Base-by-base conservation (phyloP, 2,888 invertebrate genomes). In the Hololepta plana region DNA sequence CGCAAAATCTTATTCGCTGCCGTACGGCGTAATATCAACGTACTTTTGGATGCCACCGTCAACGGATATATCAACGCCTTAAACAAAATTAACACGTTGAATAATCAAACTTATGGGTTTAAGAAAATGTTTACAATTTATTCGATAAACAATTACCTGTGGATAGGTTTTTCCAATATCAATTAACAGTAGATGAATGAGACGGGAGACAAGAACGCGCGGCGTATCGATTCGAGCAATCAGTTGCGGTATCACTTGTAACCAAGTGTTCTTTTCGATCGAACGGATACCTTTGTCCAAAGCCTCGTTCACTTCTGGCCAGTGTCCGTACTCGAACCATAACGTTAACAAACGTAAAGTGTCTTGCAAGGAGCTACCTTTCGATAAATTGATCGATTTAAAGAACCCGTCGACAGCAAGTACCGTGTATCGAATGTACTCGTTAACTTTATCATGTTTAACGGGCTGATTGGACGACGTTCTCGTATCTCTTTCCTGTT, bases 101-200 rank as follows among this genome's bases (percentile, higher is more conserved):
- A 17, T 17, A n/a, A 7, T 17, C 6, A 17, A n/a, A 17, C 6
- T 17, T 23, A 14, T 24, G 15, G 20, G 19, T 6, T 16, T 13
- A 3, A 19, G 20, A 28, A n/a, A 21, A 15, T 11, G 9, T 15
- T 28, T n/a, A 19, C 21, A n/a, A 11, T 23, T 16, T 4, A 3
- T 11, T 3, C 3, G 1, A 8, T 13, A 17, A 26, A 4, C 9
- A 30, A n/a, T 32, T 38, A 45, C 45, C 32, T 51, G 51, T 1
- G 98, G 98, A 59, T 98, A 95, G 14, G 84, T 80, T 51, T 95
- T 95, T 4, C 96, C 95, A 34, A 99, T 91, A 44, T 96, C 96
- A 32, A 90, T 85, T 10, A 99, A 60, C 11, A 98, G 60, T 43
- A 90, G 80, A 48, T 91, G 87, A 32, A 99, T 91, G 21, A 95